phyloP scores from a whole-genome alignment of 2,888 invertebrate genomes.

The Erebia palarica region DNA sequence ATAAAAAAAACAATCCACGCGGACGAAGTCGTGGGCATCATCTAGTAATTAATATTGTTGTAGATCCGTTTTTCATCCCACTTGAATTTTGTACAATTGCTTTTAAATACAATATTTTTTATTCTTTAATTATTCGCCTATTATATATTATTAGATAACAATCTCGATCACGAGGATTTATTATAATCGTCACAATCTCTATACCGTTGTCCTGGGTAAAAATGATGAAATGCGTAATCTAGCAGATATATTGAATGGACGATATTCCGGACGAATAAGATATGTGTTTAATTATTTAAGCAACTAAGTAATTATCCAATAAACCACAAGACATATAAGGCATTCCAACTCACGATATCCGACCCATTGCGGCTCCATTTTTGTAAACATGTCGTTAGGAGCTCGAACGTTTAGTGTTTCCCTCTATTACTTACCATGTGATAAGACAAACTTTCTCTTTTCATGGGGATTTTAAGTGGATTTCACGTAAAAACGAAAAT shows the following conservation, averaged over 20 bases:
- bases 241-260: background rate
- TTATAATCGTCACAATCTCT: no score
- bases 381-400: conserved; percentile 39
- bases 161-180: no score
- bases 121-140: no score
- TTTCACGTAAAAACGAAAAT: background rate
- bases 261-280: background rate
- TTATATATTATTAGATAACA: no score
- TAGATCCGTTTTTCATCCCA: no score
- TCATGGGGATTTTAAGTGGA: conserved; percentile 30
- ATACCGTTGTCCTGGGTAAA: no score
- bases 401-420: conserved; percentile 37
- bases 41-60: no score
- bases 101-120: no score
- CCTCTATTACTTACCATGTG: conserved; percentile 34
- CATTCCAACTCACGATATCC: conserved; percentile 35
- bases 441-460: conserved; percentile 37
- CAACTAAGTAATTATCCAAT: conserved; percentile 33
- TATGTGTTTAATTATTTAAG: conserved; percentile 2
- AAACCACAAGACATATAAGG: conserved; percentile 33
- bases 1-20: no score
- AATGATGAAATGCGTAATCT: no score
- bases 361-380: conserved; percentile 44
- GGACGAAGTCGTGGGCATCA: no score
- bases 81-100: no score